A percentile compares a stretch with the other conserved stretches of the same genome.
phyloP scores from a whole-genome alignment of 2,797 vertebrate genomes.

The Odontamblyopus lacepedii region DNA sequence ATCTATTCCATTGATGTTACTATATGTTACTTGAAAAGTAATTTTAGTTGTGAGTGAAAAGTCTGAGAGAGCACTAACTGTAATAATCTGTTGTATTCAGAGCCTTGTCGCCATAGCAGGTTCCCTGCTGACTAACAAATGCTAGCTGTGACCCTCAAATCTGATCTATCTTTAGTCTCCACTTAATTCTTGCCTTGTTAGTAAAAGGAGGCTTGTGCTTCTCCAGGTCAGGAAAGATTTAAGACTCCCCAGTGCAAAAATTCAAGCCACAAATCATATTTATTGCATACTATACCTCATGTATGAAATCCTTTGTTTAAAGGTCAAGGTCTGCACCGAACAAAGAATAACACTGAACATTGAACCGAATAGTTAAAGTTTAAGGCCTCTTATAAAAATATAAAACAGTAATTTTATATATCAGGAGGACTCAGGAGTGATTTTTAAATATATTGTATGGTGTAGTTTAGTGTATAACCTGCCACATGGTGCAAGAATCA shows the following conservation, averaged over 20 bases:
- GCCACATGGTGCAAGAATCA: neutral
- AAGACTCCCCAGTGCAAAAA: slow-evolving; percentile 51
- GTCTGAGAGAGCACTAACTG: neutral
- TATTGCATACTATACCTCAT: slow-evolving; percentile 28
- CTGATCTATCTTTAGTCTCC: slow-evolving; percentile 52
- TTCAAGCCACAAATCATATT: slow-evolving; percentile 52
- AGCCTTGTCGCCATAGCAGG: slow-evolving; percentile 26
- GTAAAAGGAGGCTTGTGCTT: slow-evolving; percentile 42
- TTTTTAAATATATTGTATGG: too few species aligned
- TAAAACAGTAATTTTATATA: neutral
- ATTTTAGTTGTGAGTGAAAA: slow-evolving; percentile 1
- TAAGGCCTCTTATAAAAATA: neutral
- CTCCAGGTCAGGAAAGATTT: slow-evolving; percentile 66
- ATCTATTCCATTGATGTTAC: neutral
- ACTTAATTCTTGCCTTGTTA: slow-evolving; percentile 53
- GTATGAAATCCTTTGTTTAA: slow-evolving; percentile 20
- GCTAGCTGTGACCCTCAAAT: slow-evolving; percentile 46
- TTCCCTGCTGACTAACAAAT: slow-evolving; percentile 46
- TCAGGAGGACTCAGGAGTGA: neutral
- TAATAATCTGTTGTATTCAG: slow-evolving; percentile 28
- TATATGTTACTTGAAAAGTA: neutral
- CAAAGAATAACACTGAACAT: neutral
- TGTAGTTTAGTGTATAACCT: neutral
- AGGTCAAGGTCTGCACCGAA: slow-evolving; percentile 5
- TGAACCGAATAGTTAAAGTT: neutral